phyloP scores from a whole-genome alignment of 2,888 invertebrate genomes.

The Idaea dimidiata region DNA sequence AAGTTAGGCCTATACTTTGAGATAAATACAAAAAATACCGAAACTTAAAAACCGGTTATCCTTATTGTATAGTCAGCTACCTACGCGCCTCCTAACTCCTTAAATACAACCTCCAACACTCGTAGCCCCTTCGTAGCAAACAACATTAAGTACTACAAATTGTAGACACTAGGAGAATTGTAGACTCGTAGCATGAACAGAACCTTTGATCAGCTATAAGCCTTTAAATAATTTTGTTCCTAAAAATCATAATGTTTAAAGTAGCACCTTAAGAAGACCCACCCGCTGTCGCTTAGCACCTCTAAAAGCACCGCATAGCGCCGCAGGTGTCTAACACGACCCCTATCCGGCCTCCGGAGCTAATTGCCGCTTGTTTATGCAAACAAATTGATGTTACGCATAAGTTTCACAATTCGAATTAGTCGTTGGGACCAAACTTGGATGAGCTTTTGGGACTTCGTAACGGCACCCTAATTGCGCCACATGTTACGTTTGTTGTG shows the following conservation, averaged over 20 bases:
- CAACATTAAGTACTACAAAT: too few relatives aligned
- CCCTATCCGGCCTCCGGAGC: constrained; percentile 45
- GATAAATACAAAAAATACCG: too few relatives aligned
- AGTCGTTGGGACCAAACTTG: constrained; percentile 34
- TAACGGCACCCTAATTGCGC: constrained; percentile 29
- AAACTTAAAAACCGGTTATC: too few relatives aligned
- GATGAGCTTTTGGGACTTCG: constrained; percentile 28
- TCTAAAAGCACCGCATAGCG: constrained; percentile 27
- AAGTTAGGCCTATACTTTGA: too few relatives aligned
- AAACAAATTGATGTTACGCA: constrained; percentile 65
- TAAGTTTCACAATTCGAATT: constrained; percentile 52
- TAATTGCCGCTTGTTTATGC: constrained; percentile 70
- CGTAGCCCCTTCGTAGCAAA: too few relatives aligned
- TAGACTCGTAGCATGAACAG: too few relatives aligned
- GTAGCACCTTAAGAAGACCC: background rate
- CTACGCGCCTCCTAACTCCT: too few relatives aligned
- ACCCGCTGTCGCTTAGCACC: background rate
- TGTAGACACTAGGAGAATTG: too few relatives aligned
- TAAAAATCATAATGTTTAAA: background rate
- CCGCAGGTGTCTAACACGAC: constrained; percentile 60
- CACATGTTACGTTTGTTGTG: constrained; percentile 27
- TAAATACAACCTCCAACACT: too few relatives aligned
- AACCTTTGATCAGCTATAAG: too few relatives aligned
- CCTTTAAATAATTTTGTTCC: too few relatives aligned
- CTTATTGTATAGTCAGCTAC: too few relatives aligned